These are phyloP conservation scores for Epirrhoe alternata DNA, from an alignment of 2,888 invertebrate genomes.

Conservation along the genomic window DNA sequence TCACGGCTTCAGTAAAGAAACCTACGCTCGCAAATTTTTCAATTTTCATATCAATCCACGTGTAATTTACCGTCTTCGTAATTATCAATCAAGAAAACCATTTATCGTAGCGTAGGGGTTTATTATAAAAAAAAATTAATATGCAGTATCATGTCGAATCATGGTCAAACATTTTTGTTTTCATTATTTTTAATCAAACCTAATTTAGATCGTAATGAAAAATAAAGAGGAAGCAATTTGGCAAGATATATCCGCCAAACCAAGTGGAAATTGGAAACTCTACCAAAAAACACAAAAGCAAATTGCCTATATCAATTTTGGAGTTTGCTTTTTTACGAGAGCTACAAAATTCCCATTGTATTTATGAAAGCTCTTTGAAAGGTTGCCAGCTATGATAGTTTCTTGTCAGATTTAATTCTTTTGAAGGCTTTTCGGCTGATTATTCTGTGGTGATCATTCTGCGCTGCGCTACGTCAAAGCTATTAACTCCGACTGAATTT, in stretches of 20 bases:
- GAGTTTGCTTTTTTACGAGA: too few species aligned
- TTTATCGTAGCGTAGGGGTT: too few species aligned
- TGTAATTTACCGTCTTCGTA: not conserved
- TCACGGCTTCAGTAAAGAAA: too few species aligned
- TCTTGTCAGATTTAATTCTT: constrained; percentile 37
- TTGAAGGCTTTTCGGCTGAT: constrained; percentile 11
- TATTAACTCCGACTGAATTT: not conserved
- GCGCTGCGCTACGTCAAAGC: constrained; percentile 12
- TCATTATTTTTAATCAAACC: not conserved
- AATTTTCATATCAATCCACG: constrained; percentile 15
- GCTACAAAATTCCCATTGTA: too few species aligned
- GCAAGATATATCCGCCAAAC: constrained; percentile 6
- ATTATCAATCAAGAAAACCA: not conserved
- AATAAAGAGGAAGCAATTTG: constrained; percentile 9
- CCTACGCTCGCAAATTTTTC: not conserved
- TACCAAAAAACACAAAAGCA: not conserved
- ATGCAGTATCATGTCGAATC: too few species aligned
- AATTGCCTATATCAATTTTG: too few species aligned
- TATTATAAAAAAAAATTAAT: too few species aligned
- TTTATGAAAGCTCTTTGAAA: too few species aligned
- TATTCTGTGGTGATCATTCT: constrained; percentile 7
- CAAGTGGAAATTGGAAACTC: constrained; percentile 19
- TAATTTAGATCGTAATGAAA: constrained; percentile 1
- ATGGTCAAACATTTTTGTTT: too few species aligned
- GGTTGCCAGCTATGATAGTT: constrained; percentile 13